Evolutionary conservation across 2,797 vertebrate species (phyloP).

Genomic region (Falco rusticolus): DNA sequence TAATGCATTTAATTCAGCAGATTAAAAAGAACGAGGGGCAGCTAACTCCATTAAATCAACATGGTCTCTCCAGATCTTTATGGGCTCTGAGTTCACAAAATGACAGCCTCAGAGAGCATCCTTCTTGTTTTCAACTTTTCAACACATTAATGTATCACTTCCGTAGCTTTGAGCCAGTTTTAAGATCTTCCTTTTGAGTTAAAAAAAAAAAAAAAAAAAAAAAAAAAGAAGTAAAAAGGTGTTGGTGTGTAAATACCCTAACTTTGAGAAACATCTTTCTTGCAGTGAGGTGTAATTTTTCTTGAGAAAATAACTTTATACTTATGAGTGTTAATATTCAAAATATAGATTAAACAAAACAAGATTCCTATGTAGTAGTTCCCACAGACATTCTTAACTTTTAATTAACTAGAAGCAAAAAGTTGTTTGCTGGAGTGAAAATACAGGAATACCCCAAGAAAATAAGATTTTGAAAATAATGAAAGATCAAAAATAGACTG

Average conservation of each 20-base stretch:
- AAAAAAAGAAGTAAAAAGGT: not conserved
- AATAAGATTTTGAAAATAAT: conserved; percentile 26
- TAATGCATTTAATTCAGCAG: not conserved
- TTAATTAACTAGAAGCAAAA: not conserved
- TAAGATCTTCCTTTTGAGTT: not conserved
- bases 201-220: not conserved
- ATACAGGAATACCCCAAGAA: not conserved
- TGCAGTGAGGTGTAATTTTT: not conserved
- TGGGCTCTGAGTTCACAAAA: not conserved
- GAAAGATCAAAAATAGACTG: conserved; percentile 47
- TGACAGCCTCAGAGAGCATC: not conserved
- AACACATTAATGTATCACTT: not conserved
- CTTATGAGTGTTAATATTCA: not conserved
- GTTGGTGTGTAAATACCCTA: not conserved
- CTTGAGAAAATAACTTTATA: not conserved
- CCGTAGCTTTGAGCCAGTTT: not conserved
- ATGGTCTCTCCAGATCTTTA: not conserved
- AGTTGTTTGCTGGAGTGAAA: not conserved
- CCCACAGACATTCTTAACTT: not conserved
- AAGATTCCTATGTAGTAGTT: not conserved
- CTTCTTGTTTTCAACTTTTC: conserved; percentile 4
- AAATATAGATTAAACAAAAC: not conserved
- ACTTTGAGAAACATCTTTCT: not conserved
- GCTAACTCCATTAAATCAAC: not conserved
- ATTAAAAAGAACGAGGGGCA: not conserved